Percentiles rank a stretch among this genome's conserved stretches.
phyloP scores from a whole-genome alignment of 2,888 invertebrate species.

The Drosophila differens region DNA sequence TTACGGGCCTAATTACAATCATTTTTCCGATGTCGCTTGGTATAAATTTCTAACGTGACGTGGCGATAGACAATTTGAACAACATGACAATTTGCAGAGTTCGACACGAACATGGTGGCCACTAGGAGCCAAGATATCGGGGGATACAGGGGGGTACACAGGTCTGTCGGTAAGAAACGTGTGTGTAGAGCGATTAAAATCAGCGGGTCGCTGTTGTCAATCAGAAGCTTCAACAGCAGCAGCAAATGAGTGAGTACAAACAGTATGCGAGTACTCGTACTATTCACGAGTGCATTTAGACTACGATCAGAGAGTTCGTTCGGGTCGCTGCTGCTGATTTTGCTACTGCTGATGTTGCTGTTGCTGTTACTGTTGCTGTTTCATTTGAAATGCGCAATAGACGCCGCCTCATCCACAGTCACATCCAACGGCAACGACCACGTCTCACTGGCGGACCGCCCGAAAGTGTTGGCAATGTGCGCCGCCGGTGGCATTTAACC shows the following conservation, averaged over 20 bases:
- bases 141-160: neutral
- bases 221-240: conserved; percentile 50
- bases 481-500: conserved; percentile 83
- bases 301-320: conserved; percentile 29
- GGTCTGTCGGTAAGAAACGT: conserved; percentile 53
- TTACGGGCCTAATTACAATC: conserved; percentile 69
- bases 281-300: conserved; percentile 30
- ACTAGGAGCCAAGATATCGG: conserved; percentile 32
- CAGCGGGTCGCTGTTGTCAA: conserved; percentile 69
- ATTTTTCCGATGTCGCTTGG: conserved; percentile 75
- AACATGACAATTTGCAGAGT: conserved; percentile 77
- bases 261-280: conserved; percentile 23
- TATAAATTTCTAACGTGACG: conserved; percentile 76
- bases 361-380: conserved; percentile 11
- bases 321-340: conserved; percentile 13
- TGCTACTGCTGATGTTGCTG: neutral
- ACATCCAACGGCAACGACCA: conserved; percentile 3
- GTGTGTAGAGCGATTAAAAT: conserved; percentile 65
- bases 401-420: conserved; percentile 45
- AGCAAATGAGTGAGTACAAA: conserved; percentile 9
- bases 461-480: conserved; percentile 77
- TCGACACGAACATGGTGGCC: conserved; percentile 72
- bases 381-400: conserved; percentile 70
- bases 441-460: conserved; percentile 48
- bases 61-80: conserved; percentile 62